Conservation (phyloP, 2,888 invertebrate genomes). For the Congeria kusceri region DNA sequence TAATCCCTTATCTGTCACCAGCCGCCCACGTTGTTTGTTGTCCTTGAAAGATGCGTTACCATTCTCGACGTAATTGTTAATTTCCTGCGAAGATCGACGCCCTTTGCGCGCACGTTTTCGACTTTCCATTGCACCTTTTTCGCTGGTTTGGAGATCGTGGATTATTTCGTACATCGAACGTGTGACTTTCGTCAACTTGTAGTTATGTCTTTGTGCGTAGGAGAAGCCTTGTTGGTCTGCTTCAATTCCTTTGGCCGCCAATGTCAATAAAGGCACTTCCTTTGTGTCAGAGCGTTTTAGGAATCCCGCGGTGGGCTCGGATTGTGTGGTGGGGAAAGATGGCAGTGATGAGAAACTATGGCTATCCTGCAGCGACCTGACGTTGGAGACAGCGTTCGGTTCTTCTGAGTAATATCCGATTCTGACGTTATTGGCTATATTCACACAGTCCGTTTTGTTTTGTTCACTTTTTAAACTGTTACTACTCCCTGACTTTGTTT, state of each 20-base stretch:
- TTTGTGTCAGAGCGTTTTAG: slow-evolving; percentile 27
- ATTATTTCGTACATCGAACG: slow-evolving; percentile 74
- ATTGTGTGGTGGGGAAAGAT: slow-evolving; percentile 44
- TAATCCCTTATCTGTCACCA: slow-evolving; percentile 33
- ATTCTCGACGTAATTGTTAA: slow-evolving; percentile 25
- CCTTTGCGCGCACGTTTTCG: slow-evolving; percentile 53
- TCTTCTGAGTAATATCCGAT: slow-evolving; percentile 37
- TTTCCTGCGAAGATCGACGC: slow-evolving; percentile 46
- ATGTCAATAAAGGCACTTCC: slow-evolving; percentile 36
- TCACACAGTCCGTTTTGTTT: slow-evolving; percentile 45
- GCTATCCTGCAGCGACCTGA: slow-evolving; percentile 15
- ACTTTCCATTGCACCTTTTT: slow-evolving; percentile 40
- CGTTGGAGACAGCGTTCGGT: not conserved
- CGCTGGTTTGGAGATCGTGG: slow-evolving; percentile 69
- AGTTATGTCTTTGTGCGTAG: slow-evolving; percentile 70
- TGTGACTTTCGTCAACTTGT: slow-evolving; percentile 72
- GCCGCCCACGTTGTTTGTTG: slow-evolving; percentile 52
- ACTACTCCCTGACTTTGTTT: slow-evolving; percentile 5
- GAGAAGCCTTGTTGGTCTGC: slow-evolving; percentile 59
- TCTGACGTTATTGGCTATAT: slow-evolving; percentile 57
- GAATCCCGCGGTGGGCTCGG: slow-evolving; percentile 13
- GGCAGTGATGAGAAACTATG: slow-evolving; percentile 58
- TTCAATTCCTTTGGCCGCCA: slow-evolving; percentile 19
- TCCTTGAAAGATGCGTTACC: slow-evolving; percentile 51
- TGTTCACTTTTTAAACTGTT: slow-evolving; percentile 7